Percentiles rank a stretch among this genome's conserved stretches.
Evolutionary conservation across 2,113 vertebrate genomes (phyloP).

Genomic region (Sphyrna mokarran): DNA sequence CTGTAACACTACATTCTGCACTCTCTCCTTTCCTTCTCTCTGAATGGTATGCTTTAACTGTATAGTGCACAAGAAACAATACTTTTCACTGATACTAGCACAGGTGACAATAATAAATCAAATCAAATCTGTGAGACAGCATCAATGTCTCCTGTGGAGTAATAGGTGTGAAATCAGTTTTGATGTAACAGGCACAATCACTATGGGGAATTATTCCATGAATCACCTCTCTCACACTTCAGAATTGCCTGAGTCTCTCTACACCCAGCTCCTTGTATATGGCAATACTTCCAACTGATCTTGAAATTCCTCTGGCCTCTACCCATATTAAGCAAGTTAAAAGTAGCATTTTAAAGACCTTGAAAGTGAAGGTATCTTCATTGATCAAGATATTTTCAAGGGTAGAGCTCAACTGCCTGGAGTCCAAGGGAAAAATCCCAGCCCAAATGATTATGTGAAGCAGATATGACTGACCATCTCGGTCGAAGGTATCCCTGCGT

Average conservation of each 20-base stretch:
- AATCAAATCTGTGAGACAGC: too few species aligned
- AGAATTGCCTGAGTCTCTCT: not conserved
- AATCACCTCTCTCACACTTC: not conserved
- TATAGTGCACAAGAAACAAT: too few species aligned
- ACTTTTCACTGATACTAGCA: too few species aligned
- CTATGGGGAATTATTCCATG: not conserved
- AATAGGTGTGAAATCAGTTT: not conserved
- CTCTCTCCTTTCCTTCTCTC: too few species aligned
- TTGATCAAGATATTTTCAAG: not conserved
- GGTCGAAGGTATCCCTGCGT: not conserved
- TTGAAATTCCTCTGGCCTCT: not conserved
- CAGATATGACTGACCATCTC: not conserved
- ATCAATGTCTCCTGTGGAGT: not conserved
- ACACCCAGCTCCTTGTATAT: not conserved
- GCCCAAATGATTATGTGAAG: not conserved
- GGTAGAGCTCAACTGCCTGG: not conserved
- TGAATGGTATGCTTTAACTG: too few species aligned
- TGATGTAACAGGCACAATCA: not conserved
- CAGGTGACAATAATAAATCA: too few species aligned
- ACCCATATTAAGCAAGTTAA: not conserved
- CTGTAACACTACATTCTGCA: too few species aligned
- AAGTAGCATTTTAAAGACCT: not conserved
- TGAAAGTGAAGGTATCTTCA: not conserved
- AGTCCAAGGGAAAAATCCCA: not conserved
- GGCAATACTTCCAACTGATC: not conserved